Evolutionary conservation across 35 echinoderm and acorn worm genomes (phyloP).

Genomic region (Heliocidaris tuberculata): DNA sequence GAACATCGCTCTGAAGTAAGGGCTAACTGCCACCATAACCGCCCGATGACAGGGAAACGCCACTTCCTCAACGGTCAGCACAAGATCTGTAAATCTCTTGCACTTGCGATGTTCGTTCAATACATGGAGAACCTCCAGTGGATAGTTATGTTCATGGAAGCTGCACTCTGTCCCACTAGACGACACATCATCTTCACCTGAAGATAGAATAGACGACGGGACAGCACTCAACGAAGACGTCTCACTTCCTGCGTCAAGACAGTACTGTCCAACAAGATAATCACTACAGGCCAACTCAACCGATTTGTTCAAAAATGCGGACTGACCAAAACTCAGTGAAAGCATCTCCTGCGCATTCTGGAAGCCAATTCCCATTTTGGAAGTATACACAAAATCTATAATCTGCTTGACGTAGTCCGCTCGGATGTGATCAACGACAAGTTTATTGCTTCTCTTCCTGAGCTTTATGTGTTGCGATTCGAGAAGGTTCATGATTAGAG

Average conservation of each 20-base stretch:
- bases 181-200: constrained; percentile 50
- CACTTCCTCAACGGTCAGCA: constrained; percentile 68
- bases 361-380: constrained; percentile 57
- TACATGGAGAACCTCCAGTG: constrained; percentile 61
- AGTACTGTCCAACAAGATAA: constrained; percentile 81
- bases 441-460: constrained; percentile 24
- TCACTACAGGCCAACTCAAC: constrained; percentile 84
- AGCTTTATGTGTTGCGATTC: constrained; percentile 29
- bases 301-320: constrained; percentile 71
- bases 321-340: constrained; percentile 56
- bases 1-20: constrained; percentile 95
- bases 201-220: constrained; percentile 65
- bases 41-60: constrained; percentile 79
- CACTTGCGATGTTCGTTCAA: constrained; percentile 78
- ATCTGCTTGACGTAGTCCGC: constrained; percentile 64
- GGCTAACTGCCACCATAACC: constrained; percentile 80
- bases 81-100: constrained; percentile 70
- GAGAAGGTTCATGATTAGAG: constrained; percentile 57
- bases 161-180: constrained; percentile 51
- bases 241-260: constrained; percentile 67
- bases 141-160: constrained; percentile 83
- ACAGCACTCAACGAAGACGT: constrained; percentile 71
- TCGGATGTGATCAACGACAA: constrained; percentile 60
- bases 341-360: constrained; percentile 83
- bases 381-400: constrained; percentile 80